A percentile compares a stretch with the other conserved stretches of the same genome.
These are phyloP conservation scores for Drosophila setifemur DNA, from an alignment of 1,140 invertebrate species.

Conservation along the genomic window DNA sequence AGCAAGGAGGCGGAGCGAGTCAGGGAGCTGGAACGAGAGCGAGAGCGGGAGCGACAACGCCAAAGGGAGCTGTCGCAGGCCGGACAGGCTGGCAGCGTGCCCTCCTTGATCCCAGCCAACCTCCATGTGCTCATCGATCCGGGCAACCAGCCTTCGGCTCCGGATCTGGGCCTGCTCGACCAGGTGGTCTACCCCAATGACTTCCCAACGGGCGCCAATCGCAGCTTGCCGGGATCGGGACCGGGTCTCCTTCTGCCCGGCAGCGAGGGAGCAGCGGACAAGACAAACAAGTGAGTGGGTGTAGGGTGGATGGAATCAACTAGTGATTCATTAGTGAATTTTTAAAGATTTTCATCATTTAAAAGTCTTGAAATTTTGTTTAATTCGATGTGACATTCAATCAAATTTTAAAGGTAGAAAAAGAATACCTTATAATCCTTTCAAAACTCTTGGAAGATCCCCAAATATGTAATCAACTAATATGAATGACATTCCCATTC, in stretches of 20 bases:
- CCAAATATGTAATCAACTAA: too few species aligned
- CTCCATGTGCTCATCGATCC: conserved; percentile 75
- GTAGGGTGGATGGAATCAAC: too few species aligned
- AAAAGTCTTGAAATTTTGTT: too few species aligned
- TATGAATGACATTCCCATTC: neutral
- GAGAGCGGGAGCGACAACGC: conserved; percentile 71
- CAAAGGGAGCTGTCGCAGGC: conserved; percentile 62
- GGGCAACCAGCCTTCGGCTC: conserved; percentile 62
- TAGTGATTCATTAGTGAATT: too few species aligned
- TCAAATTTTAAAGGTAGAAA: too few species aligned
- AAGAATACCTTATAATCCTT: too few species aligned
- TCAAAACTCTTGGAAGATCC: too few species aligned
- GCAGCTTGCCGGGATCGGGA: conserved; percentile 66
- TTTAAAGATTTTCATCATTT: too few species aligned
- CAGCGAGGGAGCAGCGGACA: conserved; percentile 42
- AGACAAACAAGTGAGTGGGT: conserved; percentile 41
- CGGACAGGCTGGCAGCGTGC: conserved; percentile 14
- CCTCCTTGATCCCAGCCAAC: conserved; percentile 70
- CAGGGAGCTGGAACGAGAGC: conserved; percentile 78
- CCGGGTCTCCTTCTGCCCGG: conserved; percentile 67
- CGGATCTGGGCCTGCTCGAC: conserved; percentile 68
- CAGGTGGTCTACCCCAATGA: conserved; percentile 82
- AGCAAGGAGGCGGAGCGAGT: conserved; percentile 82
- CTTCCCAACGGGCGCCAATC: conserved; percentile 74
- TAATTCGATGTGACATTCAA: too few species aligned